Conservation (phyloP, 2,113 vertebrate genomes). For the Turnix velox region DNA sequence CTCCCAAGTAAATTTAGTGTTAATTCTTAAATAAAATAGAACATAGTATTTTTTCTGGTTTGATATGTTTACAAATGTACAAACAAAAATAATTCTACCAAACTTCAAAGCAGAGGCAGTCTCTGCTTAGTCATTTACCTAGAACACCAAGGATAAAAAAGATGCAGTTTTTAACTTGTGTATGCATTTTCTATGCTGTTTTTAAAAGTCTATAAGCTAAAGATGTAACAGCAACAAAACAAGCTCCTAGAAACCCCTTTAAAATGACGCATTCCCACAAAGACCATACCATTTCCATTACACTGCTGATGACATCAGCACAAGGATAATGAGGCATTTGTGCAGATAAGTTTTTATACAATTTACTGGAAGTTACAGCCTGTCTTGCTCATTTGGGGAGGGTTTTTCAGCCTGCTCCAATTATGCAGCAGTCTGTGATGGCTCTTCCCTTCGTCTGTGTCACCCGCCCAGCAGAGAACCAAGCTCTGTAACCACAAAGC, state of each 20-base stretch:
- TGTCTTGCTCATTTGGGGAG: neutral
- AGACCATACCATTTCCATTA: neutral
- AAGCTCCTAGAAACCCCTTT: neutral
- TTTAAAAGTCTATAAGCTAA: neutral
- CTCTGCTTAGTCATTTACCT: neutral
- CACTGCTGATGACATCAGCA: neutral
- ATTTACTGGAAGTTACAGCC: neutral
- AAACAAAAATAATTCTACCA: neutral
- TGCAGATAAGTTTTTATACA: neutral
- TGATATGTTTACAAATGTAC: neutral
- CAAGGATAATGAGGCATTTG: neutral
- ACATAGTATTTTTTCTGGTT: neutral
- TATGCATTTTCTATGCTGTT: neutral
- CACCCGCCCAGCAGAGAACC: neutral
- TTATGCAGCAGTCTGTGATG: neutral
- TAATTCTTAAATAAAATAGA: neutral
- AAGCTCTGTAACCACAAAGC: neutral
- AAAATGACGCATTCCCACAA: neutral
- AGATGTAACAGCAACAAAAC: neutral
- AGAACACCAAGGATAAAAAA: neutral
- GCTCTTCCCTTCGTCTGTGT: neutral
- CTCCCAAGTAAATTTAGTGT: neutral
- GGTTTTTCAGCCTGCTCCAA: neutral
- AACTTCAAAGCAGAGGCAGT: neutral
- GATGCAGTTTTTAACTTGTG: neutral